These are phyloP conservation scores for Heliangelus exortis DNA, from an alignment of 2,797 vertebrate genomes.

Conservation along the genomic window DNA sequence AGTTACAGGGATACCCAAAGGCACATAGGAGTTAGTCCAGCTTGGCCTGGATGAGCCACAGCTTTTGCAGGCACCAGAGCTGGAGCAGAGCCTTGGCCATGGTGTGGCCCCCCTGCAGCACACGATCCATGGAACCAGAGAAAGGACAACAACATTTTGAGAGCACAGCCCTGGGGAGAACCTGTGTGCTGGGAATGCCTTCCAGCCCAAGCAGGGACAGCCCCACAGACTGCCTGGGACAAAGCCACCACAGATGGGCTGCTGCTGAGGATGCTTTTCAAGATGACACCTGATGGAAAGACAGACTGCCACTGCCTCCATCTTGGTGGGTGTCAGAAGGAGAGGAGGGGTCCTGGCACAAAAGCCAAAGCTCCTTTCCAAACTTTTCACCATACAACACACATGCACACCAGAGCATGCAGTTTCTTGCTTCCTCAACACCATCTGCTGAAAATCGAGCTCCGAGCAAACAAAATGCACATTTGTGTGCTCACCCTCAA, in stretches of 20 bases:
- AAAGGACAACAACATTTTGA: neutral
- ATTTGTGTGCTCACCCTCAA: neutral
- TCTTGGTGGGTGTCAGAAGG: neutral
- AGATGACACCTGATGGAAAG: neutral
- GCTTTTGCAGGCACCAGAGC: fast-evolving
- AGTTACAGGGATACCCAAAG: neutral
- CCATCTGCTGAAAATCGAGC: neutral
- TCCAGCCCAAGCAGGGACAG: neutral
- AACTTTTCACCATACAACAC: neutral
- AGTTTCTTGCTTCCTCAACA: neutral
- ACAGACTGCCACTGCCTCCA: neutral
- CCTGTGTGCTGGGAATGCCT: neutral
- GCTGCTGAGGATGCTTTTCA: neutral
- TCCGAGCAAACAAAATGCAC: neutral
- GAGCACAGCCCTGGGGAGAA: neutral
- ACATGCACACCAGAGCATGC: neutral
- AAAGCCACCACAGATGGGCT: neutral
- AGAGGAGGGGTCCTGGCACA: neutral
- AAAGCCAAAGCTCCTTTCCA: neutral
- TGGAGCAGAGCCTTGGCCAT: neutral
- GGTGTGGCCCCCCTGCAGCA: neutral
- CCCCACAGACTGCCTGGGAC: neutral
- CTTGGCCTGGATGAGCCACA: neutral
- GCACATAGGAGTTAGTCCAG: neutral
- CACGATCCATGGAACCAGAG: neutral